Conservation (phyloP, 1,140 invertebrate species). For the Xylocopa sonorina region DNA sequence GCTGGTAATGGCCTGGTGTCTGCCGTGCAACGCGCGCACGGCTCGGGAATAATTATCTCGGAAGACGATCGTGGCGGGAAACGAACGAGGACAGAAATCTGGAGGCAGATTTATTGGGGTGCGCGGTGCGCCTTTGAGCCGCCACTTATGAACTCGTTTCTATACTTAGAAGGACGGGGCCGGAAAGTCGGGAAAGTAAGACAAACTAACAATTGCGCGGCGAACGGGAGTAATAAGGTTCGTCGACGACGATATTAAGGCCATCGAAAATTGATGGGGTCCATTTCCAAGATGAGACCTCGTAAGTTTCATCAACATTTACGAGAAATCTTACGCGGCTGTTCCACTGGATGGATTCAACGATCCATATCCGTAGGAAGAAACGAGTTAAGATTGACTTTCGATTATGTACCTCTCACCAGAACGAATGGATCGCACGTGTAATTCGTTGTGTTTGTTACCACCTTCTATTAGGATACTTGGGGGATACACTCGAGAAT, state of each 20-base stretch:
- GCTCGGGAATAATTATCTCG: slow-evolving; percentile 14
- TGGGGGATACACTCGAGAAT: no score
- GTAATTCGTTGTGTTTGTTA: no score
- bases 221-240: not conserved
- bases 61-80: not conserved
- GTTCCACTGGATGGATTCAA: no score
- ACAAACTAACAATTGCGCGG: slow-evolving; percentile 25
- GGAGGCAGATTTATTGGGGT: slow-evolving; percentile 26
- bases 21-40: not conserved
- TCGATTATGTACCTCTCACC: no score
- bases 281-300: not conserved
- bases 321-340: no score
- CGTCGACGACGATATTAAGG: not conserved
- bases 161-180: slow-evolving; percentile 59
- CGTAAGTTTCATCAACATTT: no score
- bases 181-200: not conserved
- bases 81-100: slow-evolving; percentile 37
- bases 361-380: no score
- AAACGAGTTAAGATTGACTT: no score
- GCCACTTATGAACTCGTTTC: slow-evolving; percentile 62
- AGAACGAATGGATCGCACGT: no score
- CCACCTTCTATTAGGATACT: no score
- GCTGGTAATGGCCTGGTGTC: not conserved
- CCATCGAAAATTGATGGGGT: not conserved
- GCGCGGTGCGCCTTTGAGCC: slow-evolving; percentile 11